Conservation (phyloP, 2,113 vertebrate genomes). For the Blennius ocellaris region DNA sequence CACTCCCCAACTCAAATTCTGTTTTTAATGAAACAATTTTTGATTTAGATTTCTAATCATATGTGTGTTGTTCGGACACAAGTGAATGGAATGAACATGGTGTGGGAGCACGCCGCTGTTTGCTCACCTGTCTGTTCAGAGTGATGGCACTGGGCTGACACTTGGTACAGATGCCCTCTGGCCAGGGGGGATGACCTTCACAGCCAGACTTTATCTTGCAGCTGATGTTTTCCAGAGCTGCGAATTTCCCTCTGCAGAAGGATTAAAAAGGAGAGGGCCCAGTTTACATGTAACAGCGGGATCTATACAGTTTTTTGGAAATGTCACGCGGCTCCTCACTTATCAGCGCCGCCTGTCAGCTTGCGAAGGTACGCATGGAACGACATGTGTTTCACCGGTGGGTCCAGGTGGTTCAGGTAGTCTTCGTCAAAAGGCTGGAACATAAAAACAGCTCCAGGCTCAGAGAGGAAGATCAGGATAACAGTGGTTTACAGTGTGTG, state of each 20-base stretch:
- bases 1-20: no score
- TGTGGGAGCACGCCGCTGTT: no score
- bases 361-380: constrained; percentile 99
- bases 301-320: fast-evolving
- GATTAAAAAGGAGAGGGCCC: background rate
- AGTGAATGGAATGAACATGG: no score
- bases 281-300: background rate
- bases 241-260: constrained; percentile 92
- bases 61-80: no score
- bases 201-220: constrained; percentile 99
- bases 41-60: no score
- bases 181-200: constrained; percentile 97
- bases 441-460: constrained; percentile 5
- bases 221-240: constrained; percentile 98
- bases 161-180: constrained; percentile 98
- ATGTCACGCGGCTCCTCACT: constrained; percentile 83
- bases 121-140: constrained; percentile 92
- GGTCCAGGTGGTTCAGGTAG: constrained; percentile 98
- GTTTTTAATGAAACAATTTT: no score
- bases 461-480: background rate
- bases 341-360: constrained; percentile 96
- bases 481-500: no score
- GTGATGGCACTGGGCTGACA: constrained; percentile 99
- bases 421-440: constrained; percentile 97
- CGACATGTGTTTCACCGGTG: constrained; percentile 99